Evolutionary conservation across 2,888 invertebrate species (phyloP), one percentile per base, ranked within the genome.

Genomic region (Lissonota sp.): DNA sequence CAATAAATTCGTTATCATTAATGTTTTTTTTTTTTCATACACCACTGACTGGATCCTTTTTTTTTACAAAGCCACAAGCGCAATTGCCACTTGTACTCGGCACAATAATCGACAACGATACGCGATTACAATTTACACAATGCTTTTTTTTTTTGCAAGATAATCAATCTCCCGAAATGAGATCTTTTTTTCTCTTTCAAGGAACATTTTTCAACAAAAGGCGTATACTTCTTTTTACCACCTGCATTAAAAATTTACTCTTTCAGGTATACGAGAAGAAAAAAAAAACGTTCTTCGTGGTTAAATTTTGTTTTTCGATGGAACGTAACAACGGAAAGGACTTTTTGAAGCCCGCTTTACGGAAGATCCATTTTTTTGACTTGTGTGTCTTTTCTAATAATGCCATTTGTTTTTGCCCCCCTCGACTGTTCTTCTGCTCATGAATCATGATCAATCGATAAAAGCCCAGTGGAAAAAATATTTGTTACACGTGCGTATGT

Each of bases 321-420:
- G 51, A 66, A 55, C 49, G 46, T 44, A 16, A 69, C n/a, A n/a
- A 62, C 55, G 58, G 51, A 26, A 40, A 49, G 75, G 72, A 60
- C 74, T 75, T 75, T 16, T n/a, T n/a, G n/a, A 0, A 10, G 16
- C 26, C n/a, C 49, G 49, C 49, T 44, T 37, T 10, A 40, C 60
- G 37, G 46, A 80, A 72, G 58, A 83, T 81, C 77, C 82, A 82
- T 84, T 84, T 82, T 83, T 81, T 83, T 53, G 83, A 83, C 82
- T 83, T 84, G 51, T 82, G 73, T 82, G 84, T 84, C 84, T 16
- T 64, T 42, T 63, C 71, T 51, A 39, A 26, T 64, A n/a, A 72
- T 69, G 10, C n/a, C n/a, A n/a, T n/a, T n/a, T n/a, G n/a, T n/a
- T n/a, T n/a, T n/a, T n/a, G 53, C 14, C 8, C 5, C 37, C 10